A percentile compares a stretch with the other conserved stretches of the same genome.
phyloP scores from a whole-genome alignment of 2,797 vertebrate genomes.

The Propithecus deckenii region DNA sequence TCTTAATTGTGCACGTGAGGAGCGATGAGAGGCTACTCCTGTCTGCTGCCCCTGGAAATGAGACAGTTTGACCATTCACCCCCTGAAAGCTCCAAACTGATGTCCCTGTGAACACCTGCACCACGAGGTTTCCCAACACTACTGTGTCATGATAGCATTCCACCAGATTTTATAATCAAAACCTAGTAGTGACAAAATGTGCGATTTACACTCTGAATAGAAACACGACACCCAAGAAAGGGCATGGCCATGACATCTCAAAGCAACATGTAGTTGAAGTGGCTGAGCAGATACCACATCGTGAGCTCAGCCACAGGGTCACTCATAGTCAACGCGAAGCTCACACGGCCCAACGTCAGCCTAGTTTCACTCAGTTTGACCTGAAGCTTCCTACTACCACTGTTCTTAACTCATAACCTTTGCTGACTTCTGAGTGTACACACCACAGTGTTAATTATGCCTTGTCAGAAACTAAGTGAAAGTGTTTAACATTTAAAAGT shows the following conservation, averaged over 20 bases:
- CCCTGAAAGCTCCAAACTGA: not conserved
- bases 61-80: not conserved
- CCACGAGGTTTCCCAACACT: not conserved
- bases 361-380: not conserved
- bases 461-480: not conserved
- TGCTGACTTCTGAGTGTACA: not conserved
- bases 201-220: not conserved
- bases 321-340: not conserved
- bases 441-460: not conserved
- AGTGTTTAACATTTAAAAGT: not conserved
- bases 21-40: not conserved
- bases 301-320: not conserved
- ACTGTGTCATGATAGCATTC: not conserved
- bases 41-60: not conserved
- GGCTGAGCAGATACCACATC: not conserved
- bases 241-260: not conserved
- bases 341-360: not conserved
- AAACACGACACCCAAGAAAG: not conserved
- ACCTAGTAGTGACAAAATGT: not conserved
- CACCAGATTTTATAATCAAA: constrained; percentile 1
- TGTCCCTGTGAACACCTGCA: not conserved
- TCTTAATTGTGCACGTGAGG: not conserved
- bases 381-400: not conserved
- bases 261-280: not conserved
- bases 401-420: not conserved